Evolutionary conservation across 2,797 vertebrate species (phyloP), one percentile per base, ranked within the genome.

Genomic region (Uromys caudimaculatus): DNA sequence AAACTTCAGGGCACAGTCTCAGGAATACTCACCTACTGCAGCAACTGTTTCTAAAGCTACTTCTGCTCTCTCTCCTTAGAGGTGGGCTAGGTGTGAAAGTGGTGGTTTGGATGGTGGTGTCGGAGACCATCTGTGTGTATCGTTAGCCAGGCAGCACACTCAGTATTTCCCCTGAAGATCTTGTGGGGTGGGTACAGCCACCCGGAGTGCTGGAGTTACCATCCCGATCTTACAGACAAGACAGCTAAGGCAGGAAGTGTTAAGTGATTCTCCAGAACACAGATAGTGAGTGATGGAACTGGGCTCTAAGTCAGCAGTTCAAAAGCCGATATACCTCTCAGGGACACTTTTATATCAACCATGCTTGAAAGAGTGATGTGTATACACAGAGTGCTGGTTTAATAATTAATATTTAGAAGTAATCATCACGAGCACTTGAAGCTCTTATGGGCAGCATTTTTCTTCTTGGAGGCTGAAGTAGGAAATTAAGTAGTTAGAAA

Each of bases 391-490:
- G 21, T 56, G 75, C n/a, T 85, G 38, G 41, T 79, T 97, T 95
- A 97, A 94, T 96, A 95, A 91, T 89, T 84, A 67, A 69, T 75
- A 47, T n/a, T 78, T 91, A 86, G 87, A 91, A 97, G 44, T 64
- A 85, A 32, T 88, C 14, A 35, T 87, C 83, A 47, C 0, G 86
- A 92, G 50, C 32, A 88, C 41, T 92, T 64, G 75, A 64, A 69
- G 56, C 81, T 95, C n/a, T 84, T 94, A 10, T 6, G 35, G 62
- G 54, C 35, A 78, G 23, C 29, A 76, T 23, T 86, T 32, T 67
- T 82, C 41, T 95, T 24, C 52, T 88, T 32, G 19, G 89, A 97
- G 56, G 52, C 11, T 95, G 21, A 92, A 56, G 35, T 75, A 76
- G 89, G 60, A 62, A 58, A 62, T 89, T 95, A 91, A 85, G 85